These are phyloP conservation scores for Phasianus colchicus DNA, from an alignment of 2,113 vertebrate species.

Conservation along the genomic window DNA sequence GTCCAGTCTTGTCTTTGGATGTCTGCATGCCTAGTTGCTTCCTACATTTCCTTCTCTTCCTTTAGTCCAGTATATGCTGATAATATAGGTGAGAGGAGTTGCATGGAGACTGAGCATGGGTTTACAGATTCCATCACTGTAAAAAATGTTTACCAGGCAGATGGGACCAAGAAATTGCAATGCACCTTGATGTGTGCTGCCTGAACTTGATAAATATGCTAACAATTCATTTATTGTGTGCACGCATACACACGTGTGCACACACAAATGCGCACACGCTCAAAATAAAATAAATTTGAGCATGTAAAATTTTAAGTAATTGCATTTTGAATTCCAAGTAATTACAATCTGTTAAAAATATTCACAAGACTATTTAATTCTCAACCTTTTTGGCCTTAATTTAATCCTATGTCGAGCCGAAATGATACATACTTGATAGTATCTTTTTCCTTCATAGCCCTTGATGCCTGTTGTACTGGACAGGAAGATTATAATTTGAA, in stretches of 20 bases:
- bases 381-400: not conserved
- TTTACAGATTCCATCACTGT: not conserved
- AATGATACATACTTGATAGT: not conserved
- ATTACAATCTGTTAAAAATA: not conserved
- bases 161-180: not conserved
- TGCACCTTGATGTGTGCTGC: not conserved
- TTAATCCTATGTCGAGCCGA: not conserved
- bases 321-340: constrained; percentile 6
- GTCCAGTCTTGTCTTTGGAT: not conserved
- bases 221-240: too few species aligned
- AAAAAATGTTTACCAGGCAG: not conserved
- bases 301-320: not conserved
- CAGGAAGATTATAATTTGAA: not conserved
- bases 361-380: not conserved
- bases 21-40: not conserved
- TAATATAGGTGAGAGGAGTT: not conserved
- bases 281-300: not conserved
- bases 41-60: not conserved
- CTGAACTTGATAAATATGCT: not conserved
- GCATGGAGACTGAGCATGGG: not conserved
- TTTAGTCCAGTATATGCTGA: not conserved
- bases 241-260: not conserved
- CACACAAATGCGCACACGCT: not conserved
- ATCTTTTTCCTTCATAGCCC: not conserved
- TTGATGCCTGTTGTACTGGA: constrained; percentile 2